phyloP scores from a whole-genome alignment of 2,888 invertebrate species.

The Lithophane socia region DNA sequence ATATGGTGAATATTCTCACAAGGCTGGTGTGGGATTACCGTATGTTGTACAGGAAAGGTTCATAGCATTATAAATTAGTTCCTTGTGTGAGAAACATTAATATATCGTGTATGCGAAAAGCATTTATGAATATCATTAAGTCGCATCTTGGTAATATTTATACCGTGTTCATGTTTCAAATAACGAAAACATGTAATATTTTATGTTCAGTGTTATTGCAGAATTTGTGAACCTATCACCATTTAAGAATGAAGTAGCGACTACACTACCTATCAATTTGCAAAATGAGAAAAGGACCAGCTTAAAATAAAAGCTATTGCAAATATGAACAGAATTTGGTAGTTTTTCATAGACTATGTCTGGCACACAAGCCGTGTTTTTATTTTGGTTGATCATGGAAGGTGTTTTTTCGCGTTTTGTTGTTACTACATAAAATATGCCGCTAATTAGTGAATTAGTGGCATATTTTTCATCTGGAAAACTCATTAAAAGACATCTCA shows the following conservation, averaged over 20 bases:
- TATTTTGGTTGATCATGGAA: background rate
- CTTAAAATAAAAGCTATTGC: background rate
- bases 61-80: slow-evolving; percentile 42
- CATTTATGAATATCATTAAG: slow-evolving; percentile 45
- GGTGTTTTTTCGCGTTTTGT: no score
- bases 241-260: slow-evolving; percentile 3
- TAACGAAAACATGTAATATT: slow-evolving; percentile 35
- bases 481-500: background rate
- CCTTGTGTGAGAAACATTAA: slow-evolving; percentile 28
- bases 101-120: slow-evolving; percentile 34
- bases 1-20: slow-evolving; percentile 47
- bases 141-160: slow-evolving; percentile 32
- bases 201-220: slow-evolving; percentile 8
- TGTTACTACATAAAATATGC: no score
- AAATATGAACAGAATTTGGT: background rate
- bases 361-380: background rate
- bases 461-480: background rate
- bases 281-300: background rate
- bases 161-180: slow-evolving; percentile 14
- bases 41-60: slow-evolving; percentile 10
- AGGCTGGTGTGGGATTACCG: slow-evolving; percentile 21
- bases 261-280: background rate
- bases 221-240: background rate
- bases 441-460: no score
- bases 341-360: background rate